A percentile compares a stretch with the other conserved stretches of the same genome.
phyloP scores from a whole-genome alignment of 2,888 invertebrate species.

The Xylota segnis region DNA sequence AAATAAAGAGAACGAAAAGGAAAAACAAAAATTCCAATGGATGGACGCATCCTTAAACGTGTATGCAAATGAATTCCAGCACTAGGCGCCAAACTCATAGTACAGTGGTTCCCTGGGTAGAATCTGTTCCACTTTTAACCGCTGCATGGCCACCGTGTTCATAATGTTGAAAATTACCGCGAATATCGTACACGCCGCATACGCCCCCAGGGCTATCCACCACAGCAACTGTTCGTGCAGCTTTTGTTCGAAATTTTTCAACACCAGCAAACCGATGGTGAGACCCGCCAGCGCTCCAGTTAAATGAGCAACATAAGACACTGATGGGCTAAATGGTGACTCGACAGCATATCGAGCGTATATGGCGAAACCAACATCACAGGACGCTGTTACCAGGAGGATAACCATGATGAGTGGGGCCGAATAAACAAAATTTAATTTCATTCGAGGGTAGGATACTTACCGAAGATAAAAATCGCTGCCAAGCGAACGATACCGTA shows the following conservation, averaged over 20 bases:
- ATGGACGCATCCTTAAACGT: conserved; percentile 35
- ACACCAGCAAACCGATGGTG: conserved; percentile 95
- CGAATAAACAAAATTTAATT: conserved; percentile 63
- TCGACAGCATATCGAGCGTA: conserved; percentile 94
- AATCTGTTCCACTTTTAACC: conserved; percentile 81
- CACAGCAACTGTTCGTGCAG: conserved; percentile 97
- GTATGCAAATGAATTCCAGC: conserved; percentile 28
- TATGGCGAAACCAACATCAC: conserved; percentile 97
- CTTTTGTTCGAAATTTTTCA: conserved; percentile 98
- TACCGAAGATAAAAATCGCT: conserved; percentile 96
- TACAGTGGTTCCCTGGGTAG: conserved; percentile 82
- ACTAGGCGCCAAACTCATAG: conserved; percentile 80
- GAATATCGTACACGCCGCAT: conserved; percentile 96
- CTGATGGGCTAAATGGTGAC: conserved; percentile 87
- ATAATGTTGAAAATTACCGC: conserved; percentile 96
- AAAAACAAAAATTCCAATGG: conserved; percentile 12
- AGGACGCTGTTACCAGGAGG: conserved; percentile 87
- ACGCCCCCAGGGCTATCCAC: conserved; percentile 98
- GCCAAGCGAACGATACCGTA: conserved; percentile 95
- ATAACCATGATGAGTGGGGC: conserved; percentile 52
- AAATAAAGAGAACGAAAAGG: conserved; percentile 40
- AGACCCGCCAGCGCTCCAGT: conserved; percentile 97
- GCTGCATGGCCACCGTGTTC: conserved; percentile 86
- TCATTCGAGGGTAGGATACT: conserved; percentile 81
- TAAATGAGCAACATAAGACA: conserved; percentile 98